A percentile compares a stretch with the other conserved stretches of the same genome.
Evolutionary conservation across 2,113 vertebrate species (phyloP).

Genomic region (Psammodynastes pulverulentus): DNA sequence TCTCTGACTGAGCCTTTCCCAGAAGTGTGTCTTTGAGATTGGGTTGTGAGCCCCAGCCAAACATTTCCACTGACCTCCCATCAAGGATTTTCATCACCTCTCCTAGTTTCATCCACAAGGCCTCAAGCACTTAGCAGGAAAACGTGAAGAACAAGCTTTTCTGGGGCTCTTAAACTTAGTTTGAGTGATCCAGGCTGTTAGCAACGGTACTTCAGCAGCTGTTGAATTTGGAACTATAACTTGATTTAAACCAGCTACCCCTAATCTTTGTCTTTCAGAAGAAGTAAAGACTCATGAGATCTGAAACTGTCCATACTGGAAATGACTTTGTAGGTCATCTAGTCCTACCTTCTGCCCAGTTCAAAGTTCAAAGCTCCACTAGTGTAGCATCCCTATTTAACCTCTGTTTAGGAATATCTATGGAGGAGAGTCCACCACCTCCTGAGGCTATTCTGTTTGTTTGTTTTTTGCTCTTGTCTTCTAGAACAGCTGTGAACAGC

Average conservation of each 20-base stretch:
- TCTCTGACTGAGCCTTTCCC: background rate
- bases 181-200: background rate
- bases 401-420: background rate
- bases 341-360: background rate
- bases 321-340: background rate
- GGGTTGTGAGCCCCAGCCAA: background rate
- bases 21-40: background rate
- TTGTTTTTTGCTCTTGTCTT: background rate
- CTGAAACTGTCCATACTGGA: background rate
- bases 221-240: background rate
- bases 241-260: background rate
- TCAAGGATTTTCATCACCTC: background rate
- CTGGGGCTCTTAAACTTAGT: background rate
- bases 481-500: background rate
- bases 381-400: background rate
- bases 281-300: background rate
- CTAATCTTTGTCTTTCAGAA: background rate
- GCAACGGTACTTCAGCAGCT: background rate
- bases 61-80: background rate
- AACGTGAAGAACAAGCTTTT: conserved; percentile 14
- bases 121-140: background rate
- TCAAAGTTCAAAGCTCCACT: background rate
- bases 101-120: background rate
- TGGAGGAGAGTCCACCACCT: background rate
- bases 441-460: background rate